Conservation (phyloP, 2,888 invertebrate genomes). For the Drosophila nr. medialis region DNA sequence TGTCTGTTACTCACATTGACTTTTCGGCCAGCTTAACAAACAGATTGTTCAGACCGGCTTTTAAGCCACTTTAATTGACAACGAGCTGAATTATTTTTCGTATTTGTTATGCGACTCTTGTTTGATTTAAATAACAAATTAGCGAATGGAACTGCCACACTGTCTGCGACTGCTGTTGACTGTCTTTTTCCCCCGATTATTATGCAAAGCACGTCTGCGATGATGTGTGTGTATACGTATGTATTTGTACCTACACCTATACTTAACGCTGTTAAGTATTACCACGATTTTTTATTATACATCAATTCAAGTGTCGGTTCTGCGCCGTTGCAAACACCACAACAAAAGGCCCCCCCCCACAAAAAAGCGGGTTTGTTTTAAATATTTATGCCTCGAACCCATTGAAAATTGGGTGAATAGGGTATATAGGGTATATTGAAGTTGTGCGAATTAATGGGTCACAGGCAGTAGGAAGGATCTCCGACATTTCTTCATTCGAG, state of each 20-base stretch:
- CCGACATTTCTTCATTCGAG: neutral
- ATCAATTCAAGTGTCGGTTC: constrained; percentile 54
- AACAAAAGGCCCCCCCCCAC: constrained; percentile 29
- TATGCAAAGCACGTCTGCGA: constrained; percentile 71
- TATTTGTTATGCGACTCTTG: constrained; percentile 26
- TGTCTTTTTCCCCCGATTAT: constrained; percentile 40
- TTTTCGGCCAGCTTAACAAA: constrained; percentile 4
- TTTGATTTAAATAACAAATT: constrained; percentile 67
- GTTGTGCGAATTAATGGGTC: neutral
- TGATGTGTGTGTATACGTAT: constrained; percentile 29
- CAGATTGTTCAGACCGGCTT: constrained; percentile 20
- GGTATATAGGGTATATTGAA: neutral
- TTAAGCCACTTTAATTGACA: constrained; percentile 50
- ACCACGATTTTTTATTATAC: constrained; percentile 52
- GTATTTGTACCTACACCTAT: constrained; percentile 14
- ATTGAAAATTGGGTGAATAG: neutral
- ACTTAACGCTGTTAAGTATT: constrained; percentile 31
- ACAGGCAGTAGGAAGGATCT: neutral
- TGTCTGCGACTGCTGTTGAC: constrained; percentile 54
- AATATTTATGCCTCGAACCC: neutral
- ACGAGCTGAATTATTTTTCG: constrained; percentile 22
- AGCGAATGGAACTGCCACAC: constrained; percentile 67
- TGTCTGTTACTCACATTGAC: constrained; percentile 34
- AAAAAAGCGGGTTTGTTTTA: constrained; percentile 34
- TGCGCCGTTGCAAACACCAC: constrained; percentile 54